phyloP scores from a whole-genome alignment of 2,113 vertebrate species.

The Gallinago undulata region DNA sequence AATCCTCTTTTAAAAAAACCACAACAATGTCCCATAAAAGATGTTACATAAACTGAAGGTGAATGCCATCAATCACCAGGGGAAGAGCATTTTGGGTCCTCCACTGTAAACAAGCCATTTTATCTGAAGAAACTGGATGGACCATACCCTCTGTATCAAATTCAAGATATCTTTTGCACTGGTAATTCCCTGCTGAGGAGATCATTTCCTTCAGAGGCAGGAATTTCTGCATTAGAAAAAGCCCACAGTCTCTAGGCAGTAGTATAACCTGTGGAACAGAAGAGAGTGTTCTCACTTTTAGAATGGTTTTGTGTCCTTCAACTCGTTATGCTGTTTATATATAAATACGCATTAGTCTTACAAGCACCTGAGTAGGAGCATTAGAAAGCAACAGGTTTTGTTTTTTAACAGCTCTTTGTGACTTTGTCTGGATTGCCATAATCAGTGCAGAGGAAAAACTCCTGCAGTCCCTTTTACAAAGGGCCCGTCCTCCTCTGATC shows the following conservation, averaged over 20 bases:
- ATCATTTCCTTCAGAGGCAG: constrained; percentile 65
- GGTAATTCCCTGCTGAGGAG: constrained; percentile 65
- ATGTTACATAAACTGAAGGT: constrained; percentile 14
- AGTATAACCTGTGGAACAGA: constrained; percentile 69
- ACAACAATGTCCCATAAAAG: neutral
- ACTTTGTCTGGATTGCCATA: neutral
- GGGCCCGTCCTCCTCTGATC: neutral
- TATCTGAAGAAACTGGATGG: constrained; percentile 63
- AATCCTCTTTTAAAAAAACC: neutral
- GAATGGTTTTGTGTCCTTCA: constrained; percentile 37
- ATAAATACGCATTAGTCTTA: neutral
- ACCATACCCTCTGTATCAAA: constrained; percentile 65
- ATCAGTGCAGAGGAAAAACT: neutral
- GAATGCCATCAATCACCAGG: constrained; percentile 33
- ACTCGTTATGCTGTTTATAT: constrained; percentile 12
- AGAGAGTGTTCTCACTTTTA: constrained; percentile 66
- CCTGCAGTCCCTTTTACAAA: neutral
- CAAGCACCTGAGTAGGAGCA: neutral
- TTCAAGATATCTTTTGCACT: constrained; percentile 68
- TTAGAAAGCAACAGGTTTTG: neutral
- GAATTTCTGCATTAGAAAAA: constrained; percentile 71
- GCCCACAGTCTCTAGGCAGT: constrained; percentile 60
- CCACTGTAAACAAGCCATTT: constrained; percentile 52
- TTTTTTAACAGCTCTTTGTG: neutral
- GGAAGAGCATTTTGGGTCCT: constrained; percentile 62